A percentile compares a stretch with the other conserved stretches of the same genome.
Evolutionary conservation across 2,888 invertebrate genomes (phyloP).

Genomic region (Melikaiella ostensackeni): DNA sequence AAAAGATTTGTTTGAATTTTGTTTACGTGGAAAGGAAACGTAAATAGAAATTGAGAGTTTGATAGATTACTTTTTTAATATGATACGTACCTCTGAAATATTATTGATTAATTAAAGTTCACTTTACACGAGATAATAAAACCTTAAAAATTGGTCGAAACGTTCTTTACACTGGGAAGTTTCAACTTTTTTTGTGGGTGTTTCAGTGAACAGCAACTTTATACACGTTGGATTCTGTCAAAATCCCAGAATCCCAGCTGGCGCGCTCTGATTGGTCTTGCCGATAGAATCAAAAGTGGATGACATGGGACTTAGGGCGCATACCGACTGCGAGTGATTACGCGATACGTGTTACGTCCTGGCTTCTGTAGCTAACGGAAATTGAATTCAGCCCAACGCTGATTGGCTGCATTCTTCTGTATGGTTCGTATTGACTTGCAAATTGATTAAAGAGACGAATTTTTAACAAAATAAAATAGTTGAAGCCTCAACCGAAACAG

Average conservation of each 20-base stretch:
- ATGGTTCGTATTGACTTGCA: too few species aligned
- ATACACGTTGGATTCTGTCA: constrained; percentile 74
- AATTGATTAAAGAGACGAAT: too few species aligned
- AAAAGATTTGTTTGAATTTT: constrained; percentile 8
- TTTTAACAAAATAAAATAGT: too few species aligned
- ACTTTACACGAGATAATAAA: neutral
- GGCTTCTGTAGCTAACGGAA: too few species aligned
- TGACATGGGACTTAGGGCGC: too few species aligned
- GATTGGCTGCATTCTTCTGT: too few species aligned
- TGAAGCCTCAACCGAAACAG: too few species aligned
- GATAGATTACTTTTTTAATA: neutral
- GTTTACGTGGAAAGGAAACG: constrained; percentile 2
- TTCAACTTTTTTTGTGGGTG: constrained; percentile 39
- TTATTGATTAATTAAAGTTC: neutral
- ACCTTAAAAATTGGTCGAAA: neutral
- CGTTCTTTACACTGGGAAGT: constrained; percentile 27
- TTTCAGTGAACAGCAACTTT: constrained; percentile 52
- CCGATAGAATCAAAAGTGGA: neutral
- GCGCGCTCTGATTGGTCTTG: constrained; percentile 68
- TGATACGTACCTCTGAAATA: neutral
- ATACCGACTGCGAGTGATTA: too few species aligned
- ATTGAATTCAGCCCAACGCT: too few species aligned
- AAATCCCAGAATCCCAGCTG: constrained; percentile 72
- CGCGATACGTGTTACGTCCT: too few species aligned
- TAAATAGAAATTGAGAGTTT: neutral